Evolutionary conservation across 2,113 vertebrate species (phyloP).

Genomic region (Sylvilagus bachmani): DNA sequence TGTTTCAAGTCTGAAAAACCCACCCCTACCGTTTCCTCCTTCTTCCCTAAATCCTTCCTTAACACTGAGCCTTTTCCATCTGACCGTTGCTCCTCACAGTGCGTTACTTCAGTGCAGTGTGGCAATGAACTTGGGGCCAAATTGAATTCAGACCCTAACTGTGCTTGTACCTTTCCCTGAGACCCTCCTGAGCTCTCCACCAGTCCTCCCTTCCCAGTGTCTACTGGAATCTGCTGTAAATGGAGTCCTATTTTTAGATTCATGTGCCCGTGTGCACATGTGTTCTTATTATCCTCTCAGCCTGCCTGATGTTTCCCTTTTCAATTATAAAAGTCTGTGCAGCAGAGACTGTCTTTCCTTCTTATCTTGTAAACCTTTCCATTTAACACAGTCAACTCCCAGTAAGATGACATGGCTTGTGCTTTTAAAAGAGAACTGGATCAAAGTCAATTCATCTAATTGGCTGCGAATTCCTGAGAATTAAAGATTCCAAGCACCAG

Average conservation of each 20-base stretch:
- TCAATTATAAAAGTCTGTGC: constrained; percentile 64
- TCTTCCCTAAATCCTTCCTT: constrained; percentile 68
- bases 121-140: constrained; percentile 69
- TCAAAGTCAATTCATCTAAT: constrained; percentile 80
- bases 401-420: constrained; percentile 67
- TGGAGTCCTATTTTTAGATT: constrained; percentile 74
- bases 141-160: constrained; percentile 74
- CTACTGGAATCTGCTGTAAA: constrained; percentile 49
- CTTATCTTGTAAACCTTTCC: constrained; percentile 72
- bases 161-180: constrained; percentile 65
- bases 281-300: constrained; percentile 58
- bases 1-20: constrained; percentile 54
- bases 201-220: neutral
- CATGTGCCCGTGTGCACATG: constrained; percentile 11
- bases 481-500: constrained; percentile 59
- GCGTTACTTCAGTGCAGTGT: neutral
- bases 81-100: constrained; percentile 37
- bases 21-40: constrained; percentile 41
- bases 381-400: constrained; percentile 66
- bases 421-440: constrained; percentile 73
- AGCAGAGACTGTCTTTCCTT: constrained; percentile 69
- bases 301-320: constrained; percentile 56
- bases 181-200: neutral
- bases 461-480: constrained; percentile 72
- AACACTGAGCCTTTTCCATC: constrained; percentile 42